phyloP scores from a whole-genome alignment of 2,113 vertebrate species.

The Triplophysa rosa region DNA sequence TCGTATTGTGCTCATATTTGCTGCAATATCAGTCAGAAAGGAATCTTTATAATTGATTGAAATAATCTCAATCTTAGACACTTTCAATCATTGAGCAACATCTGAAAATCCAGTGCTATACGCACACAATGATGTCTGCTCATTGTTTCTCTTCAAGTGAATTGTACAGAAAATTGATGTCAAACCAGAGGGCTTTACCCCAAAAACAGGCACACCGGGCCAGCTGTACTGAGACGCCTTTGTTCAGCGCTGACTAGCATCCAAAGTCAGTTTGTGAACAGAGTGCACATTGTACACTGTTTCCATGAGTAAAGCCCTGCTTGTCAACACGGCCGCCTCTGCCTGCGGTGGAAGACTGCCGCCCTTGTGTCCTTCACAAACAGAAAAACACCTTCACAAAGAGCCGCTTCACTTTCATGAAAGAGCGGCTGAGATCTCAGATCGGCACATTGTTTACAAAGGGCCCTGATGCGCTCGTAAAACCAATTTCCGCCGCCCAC shows the following conservation, averaged over 20 bases:
- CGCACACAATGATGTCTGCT: not conserved
- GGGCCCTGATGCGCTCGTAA: constrained; percentile 65
- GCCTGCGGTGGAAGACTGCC: constrained; percentile 72
- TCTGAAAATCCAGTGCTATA: too few relatives aligned
- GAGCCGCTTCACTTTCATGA: constrained; percentile 71
- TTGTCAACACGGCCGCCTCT: constrained; percentile 80
- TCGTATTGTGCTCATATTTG: too few relatives aligned
- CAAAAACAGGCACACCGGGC: constrained; percentile 63
- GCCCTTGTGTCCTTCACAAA: constrained; percentile 63
- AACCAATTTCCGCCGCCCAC: constrained; percentile 66
- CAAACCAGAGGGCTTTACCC: constrained; percentile 71
- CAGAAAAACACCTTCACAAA: constrained; percentile 66
- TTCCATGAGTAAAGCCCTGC: constrained; percentile 82
- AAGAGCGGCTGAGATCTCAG: constrained; percentile 66
- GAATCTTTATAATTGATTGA: not conserved
- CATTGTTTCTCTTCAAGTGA: constrained; percentile 32
- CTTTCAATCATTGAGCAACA: too few relatives aligned
- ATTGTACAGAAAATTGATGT: constrained; percentile 66
- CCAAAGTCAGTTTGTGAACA: constrained; percentile 79
- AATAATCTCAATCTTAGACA: too few relatives aligned
- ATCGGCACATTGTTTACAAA: constrained; percentile 72
- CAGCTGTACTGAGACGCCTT: constrained; percentile 78
- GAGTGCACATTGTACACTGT: constrained; percentile 77
- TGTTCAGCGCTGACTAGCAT: constrained; percentile 78
- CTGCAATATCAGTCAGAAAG: too few relatives aligned